A percentile compares a stretch with the other conserved stretches of the same genome.
Evolutionary conservation across 2,797 vertebrate species (phyloP).

Genomic region (Ctenopoma multispine): DNA sequence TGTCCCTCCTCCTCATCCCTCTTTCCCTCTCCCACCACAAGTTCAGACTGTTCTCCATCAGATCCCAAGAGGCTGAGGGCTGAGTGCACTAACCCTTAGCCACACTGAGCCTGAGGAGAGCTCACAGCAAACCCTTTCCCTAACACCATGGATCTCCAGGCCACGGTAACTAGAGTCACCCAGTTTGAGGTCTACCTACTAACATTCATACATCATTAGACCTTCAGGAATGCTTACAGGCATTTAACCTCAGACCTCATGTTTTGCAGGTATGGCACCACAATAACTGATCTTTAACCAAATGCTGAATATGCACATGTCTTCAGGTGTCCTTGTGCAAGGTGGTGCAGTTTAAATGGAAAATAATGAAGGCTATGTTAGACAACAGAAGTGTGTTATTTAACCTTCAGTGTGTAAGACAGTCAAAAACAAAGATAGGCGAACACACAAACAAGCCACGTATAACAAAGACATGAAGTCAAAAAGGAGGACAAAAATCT

Average conservation of each 20-base stretch:
- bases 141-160: slow-evolving; percentile 67
- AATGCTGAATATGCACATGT: not conserved
- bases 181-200: not conserved
- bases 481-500: not conserved
- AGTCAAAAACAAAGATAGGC: not conserved
- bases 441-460: not conserved
- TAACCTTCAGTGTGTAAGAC: not conserved
- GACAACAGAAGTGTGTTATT: not conserved
- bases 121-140: slow-evolving; percentile 60
- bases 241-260: not conserved
- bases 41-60: slow-evolving; percentile 42
- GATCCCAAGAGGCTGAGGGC: slow-evolving; percentile 48
- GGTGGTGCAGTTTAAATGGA: not conserved
- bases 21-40: not conserved
- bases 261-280: slow-evolving; percentile 3
- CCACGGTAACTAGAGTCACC: slow-evolving; percentile 5
- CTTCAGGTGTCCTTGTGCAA: not conserved
- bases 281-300: slow-evolving; percentile 22
- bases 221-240: slow-evolving; percentile 11
- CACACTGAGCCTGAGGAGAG: slow-evolving; percentile 44
- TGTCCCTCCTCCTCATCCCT: slow-evolving; percentile 9
- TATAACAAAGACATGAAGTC: not conserved
- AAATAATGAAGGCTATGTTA: not conserved
- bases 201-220: slow-evolving; percentile 1
- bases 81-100: slow-evolving; percentile 13